Conservation (phyloP, 2,797 vertebrate species). For the Hemitrygon akajei region DNA sequence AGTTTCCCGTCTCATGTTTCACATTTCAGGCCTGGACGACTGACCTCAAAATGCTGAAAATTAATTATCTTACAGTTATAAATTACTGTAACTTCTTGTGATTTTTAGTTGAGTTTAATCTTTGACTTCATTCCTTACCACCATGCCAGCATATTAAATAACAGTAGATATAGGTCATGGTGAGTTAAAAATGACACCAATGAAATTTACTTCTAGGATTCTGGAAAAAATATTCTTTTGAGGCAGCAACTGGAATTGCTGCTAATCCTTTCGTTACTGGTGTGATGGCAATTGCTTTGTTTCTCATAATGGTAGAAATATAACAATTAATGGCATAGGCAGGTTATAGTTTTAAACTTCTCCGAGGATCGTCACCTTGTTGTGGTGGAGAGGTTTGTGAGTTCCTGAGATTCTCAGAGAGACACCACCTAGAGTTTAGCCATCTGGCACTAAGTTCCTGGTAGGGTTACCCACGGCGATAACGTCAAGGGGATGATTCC, state of each 20-base stretch:
- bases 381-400: too few relatives aligned
- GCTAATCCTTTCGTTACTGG: not conserved
- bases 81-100: not conserved
- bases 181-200: not conserved
- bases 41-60: not conserved
- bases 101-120: not conserved
- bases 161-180: not conserved
- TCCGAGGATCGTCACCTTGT: too few relatives aligned
- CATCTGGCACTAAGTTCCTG: too few relatives aligned
- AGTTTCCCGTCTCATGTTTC: not conserved
- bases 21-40: not conserved
- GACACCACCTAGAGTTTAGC: too few relatives aligned
- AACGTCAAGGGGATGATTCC: too few relatives aligned
- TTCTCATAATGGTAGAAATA: not conserved
- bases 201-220: not conserved
- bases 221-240: not conserved
- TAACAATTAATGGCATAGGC: not conserved
- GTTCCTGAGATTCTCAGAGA: too few relatives aligned
- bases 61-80: not conserved
- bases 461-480: too few relatives aligned
- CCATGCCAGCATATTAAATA: not conserved
- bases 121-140: not conserved
- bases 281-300: not conserved
- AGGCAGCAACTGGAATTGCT: not conserved
- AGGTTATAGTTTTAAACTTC: too few relatives aligned